Evolutionary conservation across 2,797 vertebrate genomes (phyloP).

Genomic region (Liasis olivaceus): DNA sequence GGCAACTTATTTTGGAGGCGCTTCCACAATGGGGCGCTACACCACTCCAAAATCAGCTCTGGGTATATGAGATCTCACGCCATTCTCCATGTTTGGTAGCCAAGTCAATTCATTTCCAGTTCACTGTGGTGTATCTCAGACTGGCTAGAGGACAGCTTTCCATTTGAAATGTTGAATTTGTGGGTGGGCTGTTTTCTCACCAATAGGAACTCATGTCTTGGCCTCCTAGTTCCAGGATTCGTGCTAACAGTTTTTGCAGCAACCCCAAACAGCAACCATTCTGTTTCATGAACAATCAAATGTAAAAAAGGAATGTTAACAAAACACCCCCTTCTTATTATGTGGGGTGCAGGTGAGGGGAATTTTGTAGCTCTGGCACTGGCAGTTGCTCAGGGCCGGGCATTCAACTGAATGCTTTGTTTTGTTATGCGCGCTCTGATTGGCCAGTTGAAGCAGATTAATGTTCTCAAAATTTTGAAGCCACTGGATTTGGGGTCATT

Average conservation of each 20-base stretch:
- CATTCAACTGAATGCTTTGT: not conserved
- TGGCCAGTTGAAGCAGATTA: not conserved
- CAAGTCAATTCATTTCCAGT: not conserved
- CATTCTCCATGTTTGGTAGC: not conserved
- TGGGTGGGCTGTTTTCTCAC: not conserved
- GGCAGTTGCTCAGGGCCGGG: not conserved
- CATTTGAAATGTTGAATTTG: not conserved
- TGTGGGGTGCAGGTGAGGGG: not conserved
- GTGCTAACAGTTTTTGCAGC: not conserved
- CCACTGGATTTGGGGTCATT: not conserved
- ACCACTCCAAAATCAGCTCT: not conserved
- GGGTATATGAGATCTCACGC: not conserved
- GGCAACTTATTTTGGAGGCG: not conserved
- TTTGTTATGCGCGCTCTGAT: not conserved
- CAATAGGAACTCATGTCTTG: not conserved
- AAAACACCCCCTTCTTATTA: not conserved
- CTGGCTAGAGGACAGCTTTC: not conserved
- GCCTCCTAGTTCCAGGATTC: not conserved
- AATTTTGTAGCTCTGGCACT: not conserved
- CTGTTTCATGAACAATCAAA: not conserved
- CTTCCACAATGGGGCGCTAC: not conserved
- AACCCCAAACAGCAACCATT: not conserved
- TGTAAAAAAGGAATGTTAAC: not conserved
- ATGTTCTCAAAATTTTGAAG: not conserved
- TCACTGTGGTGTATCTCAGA: not conserved